Evolutionary conservation across 2,797 vertebrate species (phyloP).

Genomic region (Danio jaintianensis): DNA sequence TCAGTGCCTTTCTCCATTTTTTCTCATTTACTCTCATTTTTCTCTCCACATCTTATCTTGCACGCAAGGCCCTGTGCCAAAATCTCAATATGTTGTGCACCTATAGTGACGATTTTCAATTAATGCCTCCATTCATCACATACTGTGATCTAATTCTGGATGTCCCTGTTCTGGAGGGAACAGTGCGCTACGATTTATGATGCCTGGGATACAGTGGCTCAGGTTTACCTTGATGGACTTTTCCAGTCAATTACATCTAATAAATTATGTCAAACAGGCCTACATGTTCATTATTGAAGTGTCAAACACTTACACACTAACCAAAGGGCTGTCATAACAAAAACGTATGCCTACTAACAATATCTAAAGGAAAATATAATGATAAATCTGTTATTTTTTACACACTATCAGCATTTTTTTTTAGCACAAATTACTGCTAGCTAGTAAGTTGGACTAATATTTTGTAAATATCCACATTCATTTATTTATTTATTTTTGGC

Average conservation of each 20-base stretch:
- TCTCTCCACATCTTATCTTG: slow-evolving; percentile 65
- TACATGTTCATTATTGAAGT: not conserved
- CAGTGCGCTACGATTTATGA: slow-evolving; percentile 55
- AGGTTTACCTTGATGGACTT: slow-evolving; percentile 23
- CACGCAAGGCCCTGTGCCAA: slow-evolving; percentile 61
- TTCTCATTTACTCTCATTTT: slow-evolving; percentile 67
- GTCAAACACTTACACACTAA: not conserved
- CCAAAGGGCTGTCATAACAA: not conserved
- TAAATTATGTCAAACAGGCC: not conserved
- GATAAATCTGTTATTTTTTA: not conserved
- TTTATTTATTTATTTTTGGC: not conserved
- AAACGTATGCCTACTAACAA: not conserved
- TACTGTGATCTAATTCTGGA: slow-evolving; percentile 65
- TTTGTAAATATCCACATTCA: not conserved
- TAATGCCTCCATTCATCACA: slow-evolving; percentile 71
- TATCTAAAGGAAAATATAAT: too few species aligned
- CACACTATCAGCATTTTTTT: not conserved
- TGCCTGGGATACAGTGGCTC: slow-evolving; percentile 19
- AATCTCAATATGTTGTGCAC: slow-evolving; percentile 66
- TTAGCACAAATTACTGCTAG: too few species aligned
- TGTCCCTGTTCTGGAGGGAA: slow-evolving; percentile 50
- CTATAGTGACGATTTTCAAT: slow-evolving; percentile 70
- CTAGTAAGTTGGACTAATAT: not conserved
- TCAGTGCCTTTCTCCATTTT: slow-evolving; percentile 51
- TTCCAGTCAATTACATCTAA: not conserved